Base-by-base conservation (phyloP, 2,888 invertebrate species). In the Leucophora obtusa region DNA sequence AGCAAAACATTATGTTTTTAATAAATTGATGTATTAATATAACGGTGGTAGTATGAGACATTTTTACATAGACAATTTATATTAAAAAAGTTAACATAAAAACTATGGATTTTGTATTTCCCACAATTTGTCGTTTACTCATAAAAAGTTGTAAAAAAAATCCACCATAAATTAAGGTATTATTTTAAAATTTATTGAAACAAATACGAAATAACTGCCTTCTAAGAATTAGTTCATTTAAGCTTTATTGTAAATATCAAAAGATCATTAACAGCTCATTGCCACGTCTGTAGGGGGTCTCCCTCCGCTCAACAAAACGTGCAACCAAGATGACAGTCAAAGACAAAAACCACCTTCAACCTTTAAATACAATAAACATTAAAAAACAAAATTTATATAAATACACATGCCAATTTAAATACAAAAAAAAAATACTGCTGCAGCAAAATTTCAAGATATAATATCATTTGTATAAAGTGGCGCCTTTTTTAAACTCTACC, bases 231-330 rank as follows among this genome's bases (percentile, higher is more conserved):
- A 24, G 62, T 62, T 10, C 15, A n/a, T 50, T 28, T n/a, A 62
- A 62, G 47, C 9, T 62, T 28, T 15, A 21, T 15, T 47, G n/a
- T 38, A 50, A 50, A 50, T 50, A 28, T 14, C 10, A 28, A 17
- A 28, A 47, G 10, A 69, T 72, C 88, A 88, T 88, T 88, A 89
- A 87, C 88, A 88, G 88, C 88, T 86, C 88, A 87, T 89, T 89
- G 87, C 77, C 86, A 86, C 85, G 87, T 84, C 88, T 83, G 86
- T 85, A 85, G 88, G 88, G 87, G 88, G 89, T 87, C 87, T 77
- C 21, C 35, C 18, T 10, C 15, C 50, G 28, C 11, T 1, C 35
- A 1, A n/a, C 14, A 21, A 35, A 14, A 50, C 14, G 59, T 21
- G 10, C 47, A 17, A 59, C 17, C 11, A 7, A 3, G 33, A 14